Evolutionary conservation across 2,797 vertebrate species (phyloP).

Genomic region (Thalassophryne amazonica): DNA sequence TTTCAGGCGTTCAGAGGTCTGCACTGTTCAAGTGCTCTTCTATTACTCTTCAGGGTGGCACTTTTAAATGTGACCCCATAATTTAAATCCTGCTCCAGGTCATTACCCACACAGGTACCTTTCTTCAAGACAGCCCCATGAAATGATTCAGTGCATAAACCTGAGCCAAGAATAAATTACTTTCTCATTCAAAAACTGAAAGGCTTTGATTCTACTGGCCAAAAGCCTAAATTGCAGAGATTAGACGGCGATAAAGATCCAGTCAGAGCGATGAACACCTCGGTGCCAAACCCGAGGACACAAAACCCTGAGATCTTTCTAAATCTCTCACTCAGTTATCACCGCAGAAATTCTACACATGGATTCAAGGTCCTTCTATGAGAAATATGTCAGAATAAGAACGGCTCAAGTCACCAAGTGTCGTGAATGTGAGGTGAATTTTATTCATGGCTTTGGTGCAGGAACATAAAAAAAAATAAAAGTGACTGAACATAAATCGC

Average conservation of each 20-base stretch:
- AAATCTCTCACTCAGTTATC: conserved; percentile 43
- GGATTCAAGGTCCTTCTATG: conserved; percentile 40
- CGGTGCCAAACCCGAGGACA: conserved; percentile 27
- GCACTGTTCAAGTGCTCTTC: too few relatives aligned
- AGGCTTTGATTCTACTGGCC: conserved; percentile 57
- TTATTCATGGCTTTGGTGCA: conserved; percentile 5
- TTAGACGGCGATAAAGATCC: conserved; percentile 48
- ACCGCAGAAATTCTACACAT: conserved; percentile 23
- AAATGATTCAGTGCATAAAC: conserved; percentile 40
- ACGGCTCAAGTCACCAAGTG: conserved; percentile 27
- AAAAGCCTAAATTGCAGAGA: conserved; percentile 43
- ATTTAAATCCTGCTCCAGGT: too few relatives aligned
- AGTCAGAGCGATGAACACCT: conserved; percentile 41
- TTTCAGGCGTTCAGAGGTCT: too few relatives aligned
- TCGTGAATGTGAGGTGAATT: conserved; percentile 8
- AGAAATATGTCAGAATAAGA: conserved; percentile 42
- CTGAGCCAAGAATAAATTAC: conserved; percentile 45
- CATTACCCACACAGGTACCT: conserved; percentile 26
- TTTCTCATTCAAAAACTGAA: conserved; percentile 54
- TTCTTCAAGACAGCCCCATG: conserved; percentile 24
- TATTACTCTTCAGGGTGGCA: too few relatives aligned
- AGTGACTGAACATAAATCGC: too few relatives aligned
- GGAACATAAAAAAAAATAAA: conserved; percentile 10
- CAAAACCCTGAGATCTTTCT: conserved; percentile 35
- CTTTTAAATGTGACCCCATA: too few relatives aligned